Evolutionary conservation across 2,888 invertebrate genomes (phyloP).

Genomic region (Apeira syringaria): DNA sequence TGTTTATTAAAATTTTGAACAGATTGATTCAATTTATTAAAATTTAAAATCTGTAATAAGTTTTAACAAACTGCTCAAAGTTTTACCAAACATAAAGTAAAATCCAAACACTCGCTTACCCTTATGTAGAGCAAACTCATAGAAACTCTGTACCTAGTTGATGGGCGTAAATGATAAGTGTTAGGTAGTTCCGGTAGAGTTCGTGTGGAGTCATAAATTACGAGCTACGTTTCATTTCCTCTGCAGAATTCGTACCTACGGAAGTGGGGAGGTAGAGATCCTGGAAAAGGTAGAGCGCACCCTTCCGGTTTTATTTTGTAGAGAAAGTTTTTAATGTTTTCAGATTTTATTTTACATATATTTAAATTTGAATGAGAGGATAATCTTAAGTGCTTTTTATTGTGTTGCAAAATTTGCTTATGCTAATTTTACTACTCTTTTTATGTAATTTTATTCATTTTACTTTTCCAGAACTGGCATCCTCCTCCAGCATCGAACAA

Average conservation of each 20-base stretch:
- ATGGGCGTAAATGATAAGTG: constrained; percentile 76
- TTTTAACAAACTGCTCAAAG: too few relatives aligned
- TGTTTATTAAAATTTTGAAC: too few relatives aligned
- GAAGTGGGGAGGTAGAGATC: constrained; percentile 31
- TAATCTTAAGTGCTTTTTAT: too few relatives aligned
- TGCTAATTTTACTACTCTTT: background rate
- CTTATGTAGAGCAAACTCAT: background rate
- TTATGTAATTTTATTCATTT: too few relatives aligned
- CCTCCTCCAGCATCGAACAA: too few relatives aligned
- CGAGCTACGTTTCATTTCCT: constrained; percentile 77
- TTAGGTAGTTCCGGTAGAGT: constrained; percentile 59
- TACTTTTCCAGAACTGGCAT: too few relatives aligned
- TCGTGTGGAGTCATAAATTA: constrained; percentile 70
- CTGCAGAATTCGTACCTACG: constrained; percentile 64
- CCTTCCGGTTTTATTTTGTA: constrained; percentile 11
- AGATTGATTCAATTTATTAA: too few relatives aligned
- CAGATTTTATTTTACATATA: background rate
- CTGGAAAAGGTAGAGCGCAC: constrained; percentile 30
- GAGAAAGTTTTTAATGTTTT: background rate
- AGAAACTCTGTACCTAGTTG: constrained; percentile 24
- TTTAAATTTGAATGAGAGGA: background rate
- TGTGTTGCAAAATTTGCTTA: too few relatives aligned
- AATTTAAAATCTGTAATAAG: too few relatives aligned
- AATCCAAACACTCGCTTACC: background rate
- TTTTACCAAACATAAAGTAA: too few relatives aligned